Percentiles rank a stretch among this genome's conserved stretches.
phyloP scores from a whole-genome alignment of 1,140 invertebrate species.

The Neodiprion pinetum region DNA sequence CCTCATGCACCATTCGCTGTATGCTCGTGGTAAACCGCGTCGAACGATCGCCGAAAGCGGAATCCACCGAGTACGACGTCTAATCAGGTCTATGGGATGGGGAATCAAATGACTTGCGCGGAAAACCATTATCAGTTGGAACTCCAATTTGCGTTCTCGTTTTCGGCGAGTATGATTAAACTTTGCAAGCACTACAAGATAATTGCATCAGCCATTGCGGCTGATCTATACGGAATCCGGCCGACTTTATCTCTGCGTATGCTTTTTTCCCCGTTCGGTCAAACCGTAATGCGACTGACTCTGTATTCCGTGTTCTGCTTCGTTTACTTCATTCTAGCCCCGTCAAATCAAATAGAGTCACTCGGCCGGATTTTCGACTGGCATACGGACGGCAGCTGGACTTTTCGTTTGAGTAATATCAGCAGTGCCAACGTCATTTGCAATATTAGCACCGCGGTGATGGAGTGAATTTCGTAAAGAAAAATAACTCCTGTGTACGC shows the following conservation, averaged over 20 bases:
- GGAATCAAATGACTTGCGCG: too few relatives aligned
- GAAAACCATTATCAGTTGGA: too few relatives aligned
- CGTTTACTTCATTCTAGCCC: not conserved
- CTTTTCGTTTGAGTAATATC: not conserved
- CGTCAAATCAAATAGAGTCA: not conserved
- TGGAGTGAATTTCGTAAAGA: too few relatives aligned
- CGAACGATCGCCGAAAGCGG: too few relatives aligned
- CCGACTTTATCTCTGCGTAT: not conserved
- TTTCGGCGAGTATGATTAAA: not conserved
- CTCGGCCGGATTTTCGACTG: not conserved
- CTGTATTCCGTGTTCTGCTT: not conserved
- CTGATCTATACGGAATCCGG: not conserved
- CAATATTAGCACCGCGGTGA: too few relatives aligned
- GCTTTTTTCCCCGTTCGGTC: not conserved
- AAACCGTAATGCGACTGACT: not conserved
- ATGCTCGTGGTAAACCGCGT: too few relatives aligned
- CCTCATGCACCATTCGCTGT: too few relatives aligned
- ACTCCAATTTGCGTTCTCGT: not conserved
- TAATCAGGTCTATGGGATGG: too few relatives aligned
- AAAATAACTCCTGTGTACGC: too few relatives aligned
- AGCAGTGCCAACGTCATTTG: not conserved
- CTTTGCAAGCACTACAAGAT: not conserved
- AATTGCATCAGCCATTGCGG: not conserved
- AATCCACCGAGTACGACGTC: too few relatives aligned
- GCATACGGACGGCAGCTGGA: not conserved